These are phyloP conservation scores for Lasiommata megera DNA, from an alignment of 2,888 invertebrate genomes.

Conservation along the genomic window DNA sequence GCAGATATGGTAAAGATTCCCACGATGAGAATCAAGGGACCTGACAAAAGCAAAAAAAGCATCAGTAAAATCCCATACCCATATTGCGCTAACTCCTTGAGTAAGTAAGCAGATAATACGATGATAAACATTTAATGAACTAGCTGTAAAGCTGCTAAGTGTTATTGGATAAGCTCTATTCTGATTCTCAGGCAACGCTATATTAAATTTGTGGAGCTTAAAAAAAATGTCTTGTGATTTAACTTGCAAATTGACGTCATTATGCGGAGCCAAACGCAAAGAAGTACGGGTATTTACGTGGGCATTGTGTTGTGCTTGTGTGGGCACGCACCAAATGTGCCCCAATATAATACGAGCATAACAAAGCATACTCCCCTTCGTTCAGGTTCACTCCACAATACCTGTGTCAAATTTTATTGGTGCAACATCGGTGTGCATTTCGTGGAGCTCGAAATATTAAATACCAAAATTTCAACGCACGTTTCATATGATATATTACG, in stretches of 20 bases:
- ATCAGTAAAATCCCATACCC: too few species aligned
- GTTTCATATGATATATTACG: slow-evolving; percentile 1
- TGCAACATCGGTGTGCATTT: slow-evolving; percentile 42
- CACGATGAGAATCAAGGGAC: too few species aligned
- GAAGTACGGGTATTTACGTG: slow-evolving; percentile 60
- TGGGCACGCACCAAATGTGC: slow-evolving; percentile 59
- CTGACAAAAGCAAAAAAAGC: too few species aligned
- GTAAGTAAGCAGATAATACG: neutral
- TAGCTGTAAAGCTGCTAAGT: neutral
- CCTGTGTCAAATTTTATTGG: slow-evolving; percentile 52
- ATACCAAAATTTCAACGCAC: neutral
- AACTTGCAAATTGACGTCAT: slow-evolving; percentile 74
- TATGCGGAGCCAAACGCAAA: slow-evolving; percentile 66
- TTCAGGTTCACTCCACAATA: slow-evolving; percentile 51
- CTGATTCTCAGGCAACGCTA: slow-evolving; percentile 55
- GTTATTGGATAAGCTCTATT: slow-evolving; percentile 33
- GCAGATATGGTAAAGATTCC: too few species aligned
- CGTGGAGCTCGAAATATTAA: slow-evolving; percentile 6
- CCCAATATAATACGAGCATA: slow-evolving; percentile 36
- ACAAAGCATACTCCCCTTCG: slow-evolving; percentile 45
- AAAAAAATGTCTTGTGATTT: slow-evolving; percentile 68
- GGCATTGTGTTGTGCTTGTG: slow-evolving; percentile 62
- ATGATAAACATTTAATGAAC: neutral
- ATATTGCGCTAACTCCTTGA: neutral
- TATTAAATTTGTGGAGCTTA: slow-evolving; percentile 68